Evolutionary conservation across 1,140 invertebrate species (phyloP).

Genomic region (Apocrypta bakeri): DNA sequence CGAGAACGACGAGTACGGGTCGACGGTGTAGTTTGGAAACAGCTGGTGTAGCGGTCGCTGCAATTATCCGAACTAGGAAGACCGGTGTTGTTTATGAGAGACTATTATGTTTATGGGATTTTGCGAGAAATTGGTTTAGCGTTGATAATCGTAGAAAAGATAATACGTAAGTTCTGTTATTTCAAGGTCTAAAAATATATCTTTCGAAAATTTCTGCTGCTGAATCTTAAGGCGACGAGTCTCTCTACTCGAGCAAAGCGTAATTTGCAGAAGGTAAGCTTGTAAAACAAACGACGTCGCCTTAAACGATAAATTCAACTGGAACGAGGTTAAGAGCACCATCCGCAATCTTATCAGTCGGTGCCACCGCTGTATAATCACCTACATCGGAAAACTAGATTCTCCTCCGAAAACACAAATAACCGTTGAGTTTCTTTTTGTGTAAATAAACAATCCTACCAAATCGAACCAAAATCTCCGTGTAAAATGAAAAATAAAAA

Average conservation of each 20-base stretch:
- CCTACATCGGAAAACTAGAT: too few species aligned
- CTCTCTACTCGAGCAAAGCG: too few species aligned
- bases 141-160: too few species aligned
- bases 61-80: constrained; percentile 1
- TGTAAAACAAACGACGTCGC: not conserved
- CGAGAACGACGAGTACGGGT: not conserved
- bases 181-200: too few species aligned
- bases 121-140: not conserved
- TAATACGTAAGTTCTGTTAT: too few species aligned
- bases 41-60: not conserved
- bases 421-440: too few species aligned
- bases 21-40: not conserved
- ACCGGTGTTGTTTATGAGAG: not conserved
- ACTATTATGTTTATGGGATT: not conserved
- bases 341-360: constrained; percentile 25
- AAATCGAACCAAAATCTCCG: not conserved
- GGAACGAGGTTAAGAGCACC: constrained; percentile 7
- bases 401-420: not conserved
- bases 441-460: constrained; percentile 18
- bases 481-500: not conserved
- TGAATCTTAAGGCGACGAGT: too few species aligned
- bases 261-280: not conserved
- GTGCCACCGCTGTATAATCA: too few species aligned
- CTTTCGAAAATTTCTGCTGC: too few species aligned
- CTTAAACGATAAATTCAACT: not conserved